Percentiles rank a stretch among this genome's conserved stretches.
Conservation (phyloP, 2,113 vertebrate species). For the Orthonyx spaldingii region DNA sequence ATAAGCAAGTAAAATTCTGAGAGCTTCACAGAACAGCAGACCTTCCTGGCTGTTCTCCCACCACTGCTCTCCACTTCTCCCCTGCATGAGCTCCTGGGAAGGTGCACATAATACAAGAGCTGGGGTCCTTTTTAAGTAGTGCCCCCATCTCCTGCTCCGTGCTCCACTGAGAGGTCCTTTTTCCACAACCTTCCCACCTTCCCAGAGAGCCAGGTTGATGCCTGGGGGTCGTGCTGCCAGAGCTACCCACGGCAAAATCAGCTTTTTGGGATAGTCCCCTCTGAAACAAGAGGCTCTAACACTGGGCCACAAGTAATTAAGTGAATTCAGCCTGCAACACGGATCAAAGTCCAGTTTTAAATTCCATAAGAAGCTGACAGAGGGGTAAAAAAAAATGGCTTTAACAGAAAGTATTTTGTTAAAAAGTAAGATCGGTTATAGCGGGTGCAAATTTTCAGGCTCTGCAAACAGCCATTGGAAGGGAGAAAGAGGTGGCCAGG, state of each 20-base stretch:
- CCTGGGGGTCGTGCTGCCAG: rapidly evolving
- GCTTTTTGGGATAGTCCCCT: not conserved
- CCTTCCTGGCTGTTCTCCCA: not conserved
- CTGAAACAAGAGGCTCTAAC: not conserved
- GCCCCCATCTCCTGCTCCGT: not conserved
- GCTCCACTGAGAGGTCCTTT: not conserved
- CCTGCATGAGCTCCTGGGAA: not conserved
- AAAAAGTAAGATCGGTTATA: not conserved
- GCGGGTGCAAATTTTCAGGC: not conserved
- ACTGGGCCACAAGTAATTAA: not conserved
- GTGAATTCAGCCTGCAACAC: not conserved
- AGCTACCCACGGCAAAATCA: not conserved
- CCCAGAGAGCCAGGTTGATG: not conserved
- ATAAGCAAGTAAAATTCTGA: not conserved
- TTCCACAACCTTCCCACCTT: not conserved
- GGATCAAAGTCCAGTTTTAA: not conserved
- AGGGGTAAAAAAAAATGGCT: rapidly evolving
- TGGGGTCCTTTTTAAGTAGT: not conserved
- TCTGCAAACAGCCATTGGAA: not conserved
- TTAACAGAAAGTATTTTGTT: not conserved
- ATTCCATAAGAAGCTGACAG: not conserved
- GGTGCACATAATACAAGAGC: not conserved
- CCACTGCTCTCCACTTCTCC: not conserved
- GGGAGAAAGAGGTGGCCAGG: not conserved
- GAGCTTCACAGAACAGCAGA: not conserved